Percentiles rank a stretch among this genome's conserved stretches.
phyloP scores from a whole-genome alignment of 1,140 invertebrate species.

The Leptinotarsa texana region DNA sequence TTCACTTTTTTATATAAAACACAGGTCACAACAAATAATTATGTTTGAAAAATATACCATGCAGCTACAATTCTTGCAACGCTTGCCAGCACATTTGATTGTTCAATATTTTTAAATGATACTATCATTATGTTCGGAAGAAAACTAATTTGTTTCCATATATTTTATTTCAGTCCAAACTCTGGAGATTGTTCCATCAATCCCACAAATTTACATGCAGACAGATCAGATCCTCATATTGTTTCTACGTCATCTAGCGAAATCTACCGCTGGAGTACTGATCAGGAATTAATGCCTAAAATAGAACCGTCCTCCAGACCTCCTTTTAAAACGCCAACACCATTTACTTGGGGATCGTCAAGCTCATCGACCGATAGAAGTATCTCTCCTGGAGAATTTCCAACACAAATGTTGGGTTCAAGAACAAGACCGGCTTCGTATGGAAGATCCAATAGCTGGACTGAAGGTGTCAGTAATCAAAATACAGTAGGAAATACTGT shows the following conservation, averaged over 20 bases:
- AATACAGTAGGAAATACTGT: constrained; percentile 35
- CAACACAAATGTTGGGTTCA: constrained; percentile 16
- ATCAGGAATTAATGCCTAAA: constrained; percentile 31
- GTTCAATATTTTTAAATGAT: too few species aligned
- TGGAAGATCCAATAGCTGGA: constrained; percentile 56
- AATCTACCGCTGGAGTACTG: constrained; percentile 51
- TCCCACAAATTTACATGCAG: constrained; percentile 41
- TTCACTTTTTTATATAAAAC: too few species aligned
- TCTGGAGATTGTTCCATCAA: constrained; percentile 56
- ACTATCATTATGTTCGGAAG: too few species aligned
- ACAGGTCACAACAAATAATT: too few species aligned
- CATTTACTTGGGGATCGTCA: constrained; percentile 44
- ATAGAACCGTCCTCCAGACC: constrained; percentile 42
- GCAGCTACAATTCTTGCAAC: too few species aligned
- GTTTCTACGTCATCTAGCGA: constrained; percentile 50
- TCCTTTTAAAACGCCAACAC: constrained; percentile 34
- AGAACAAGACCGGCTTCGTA: constrained; percentile 55
- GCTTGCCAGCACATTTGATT: too few species aligned
- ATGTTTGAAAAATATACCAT: too few species aligned
- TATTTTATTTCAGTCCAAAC: constrained; percentile 56
- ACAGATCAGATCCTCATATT: constrained; percentile 35
- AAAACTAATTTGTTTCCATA: constrained; percentile 18
- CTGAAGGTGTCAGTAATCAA: constrained; percentile 22
- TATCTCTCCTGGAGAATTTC: constrained; percentile 13
- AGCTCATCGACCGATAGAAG: constrained; percentile 25